A percentile compares a stretch with the other conserved stretches of the same genome.
phyloP scores from a whole-genome alignment of 2,888 invertebrate genomes.

The Megamerina dolium region DNA sequence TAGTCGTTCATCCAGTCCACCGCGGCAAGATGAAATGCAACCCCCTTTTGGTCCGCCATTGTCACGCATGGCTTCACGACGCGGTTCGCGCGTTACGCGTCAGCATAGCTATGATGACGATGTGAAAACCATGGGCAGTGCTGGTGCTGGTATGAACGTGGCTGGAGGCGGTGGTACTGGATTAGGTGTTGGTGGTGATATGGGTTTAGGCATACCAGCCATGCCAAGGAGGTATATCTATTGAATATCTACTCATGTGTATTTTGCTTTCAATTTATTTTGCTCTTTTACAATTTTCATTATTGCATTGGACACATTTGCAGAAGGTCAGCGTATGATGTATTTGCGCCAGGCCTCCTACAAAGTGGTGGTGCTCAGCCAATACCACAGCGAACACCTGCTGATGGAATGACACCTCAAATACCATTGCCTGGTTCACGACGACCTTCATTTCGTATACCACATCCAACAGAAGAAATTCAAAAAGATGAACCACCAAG shows the following conservation, averaged over 20 bases:
- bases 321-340: slow-evolving; percentile 70
- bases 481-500: slow-evolving; percentile 53
- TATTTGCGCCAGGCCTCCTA: slow-evolving; percentile 62
- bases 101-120: slow-evolving; percentile 85
- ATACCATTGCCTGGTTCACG: slow-evolving; percentile 50
- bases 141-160: slow-evolving; percentile 26
- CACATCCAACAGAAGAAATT: slow-evolving; percentile 53
- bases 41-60: slow-evolving; percentile 38
- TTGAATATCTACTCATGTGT: background rate
- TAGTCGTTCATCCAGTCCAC: slow-evolving; percentile 58
- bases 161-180: slow-evolving; percentile 28
- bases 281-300: background rate
- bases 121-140: slow-evolving; percentile 48
- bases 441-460: slow-evolving; percentile 58
- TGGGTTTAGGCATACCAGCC: slow-evolving; percentile 63
- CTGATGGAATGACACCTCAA: slow-evolving; percentile 44
- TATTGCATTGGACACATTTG: too few species aligned
- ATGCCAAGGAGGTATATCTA: slow-evolving; percentile 68
- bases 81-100: slow-evolving; percentile 60
- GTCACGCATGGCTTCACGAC: slow-evolving; percentile 51
- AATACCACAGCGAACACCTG: slow-evolving; percentile 38
- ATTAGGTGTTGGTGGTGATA: slow-evolving; percentile 44
- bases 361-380: slow-evolving; percentile 45
- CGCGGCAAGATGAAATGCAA: slow-evolving; percentile 42
- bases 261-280: background rate